A percentile compares a stretch with the other conserved stretches of the same genome.
These are phyloP conservation scores for Paraescarpia echinospica DNA, from an alignment of 1,140 invertebrate species.

Conservation along the genomic window DNA sequence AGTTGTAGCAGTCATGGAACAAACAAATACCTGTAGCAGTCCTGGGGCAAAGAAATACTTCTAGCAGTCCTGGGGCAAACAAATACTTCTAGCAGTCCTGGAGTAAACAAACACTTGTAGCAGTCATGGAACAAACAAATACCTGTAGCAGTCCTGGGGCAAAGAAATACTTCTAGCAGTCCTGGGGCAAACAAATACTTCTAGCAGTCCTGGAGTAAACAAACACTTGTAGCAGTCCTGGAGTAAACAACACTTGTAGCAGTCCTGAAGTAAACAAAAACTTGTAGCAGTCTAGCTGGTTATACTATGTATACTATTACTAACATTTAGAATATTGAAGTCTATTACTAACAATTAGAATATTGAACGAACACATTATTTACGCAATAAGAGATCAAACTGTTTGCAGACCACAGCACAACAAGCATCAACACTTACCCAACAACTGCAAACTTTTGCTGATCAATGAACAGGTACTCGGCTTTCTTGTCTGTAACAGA, in stretches of 20 bases:
- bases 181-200: not conserved
- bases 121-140: not conserved
- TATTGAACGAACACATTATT: no score
- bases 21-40: no score
- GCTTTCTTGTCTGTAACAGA: not conserved
- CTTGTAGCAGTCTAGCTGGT: not conserved
- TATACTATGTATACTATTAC: no score
- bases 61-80: not conserved
- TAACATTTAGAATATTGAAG: no score
- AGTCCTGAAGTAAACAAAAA: not conserved
- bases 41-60: not conserved
- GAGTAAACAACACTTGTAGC: not conserved
- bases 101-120: not conserved
- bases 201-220: not conserved
- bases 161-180: not conserved
- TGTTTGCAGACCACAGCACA: not conserved
- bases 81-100: not conserved
- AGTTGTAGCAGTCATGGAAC: no score
- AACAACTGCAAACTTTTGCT: constrained; percentile 18
- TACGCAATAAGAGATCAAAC: no score
- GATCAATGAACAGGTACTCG: constrained; percentile 15
- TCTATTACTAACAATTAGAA: no score
- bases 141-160: not conserved
- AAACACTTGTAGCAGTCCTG: not conserved
- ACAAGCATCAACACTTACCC: constrained; percentile 14